phyloP scores from a whole-genome alignment of 2,113 vertebrate genomes.

The Panthera uncia region DNA sequence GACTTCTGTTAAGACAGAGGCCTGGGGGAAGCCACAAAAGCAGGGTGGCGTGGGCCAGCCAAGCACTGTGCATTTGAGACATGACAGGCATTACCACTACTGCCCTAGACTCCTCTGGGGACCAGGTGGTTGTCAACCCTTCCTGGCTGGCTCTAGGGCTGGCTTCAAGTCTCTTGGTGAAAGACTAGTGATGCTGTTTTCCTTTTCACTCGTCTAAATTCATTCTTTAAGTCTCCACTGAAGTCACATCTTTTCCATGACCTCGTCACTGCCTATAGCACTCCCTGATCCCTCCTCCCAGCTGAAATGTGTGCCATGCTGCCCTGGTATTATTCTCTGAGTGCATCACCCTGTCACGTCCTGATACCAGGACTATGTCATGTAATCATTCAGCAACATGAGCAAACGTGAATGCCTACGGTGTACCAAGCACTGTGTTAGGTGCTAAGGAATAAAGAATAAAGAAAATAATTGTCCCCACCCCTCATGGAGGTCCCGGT shows the following conservation, averaged over 20 bases:
- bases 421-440: constrained; percentile 23
- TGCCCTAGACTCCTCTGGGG: background rate
- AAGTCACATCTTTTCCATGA: background rate
- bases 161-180: background rate
- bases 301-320: background rate
- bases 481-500: background rate
- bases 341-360: background rate
- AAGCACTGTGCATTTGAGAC: background rate
- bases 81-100: background rate
- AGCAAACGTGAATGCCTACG: constrained; percentile 9
- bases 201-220: background rate
- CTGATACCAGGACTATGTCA: background rate
- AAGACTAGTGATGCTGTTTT: background rate
- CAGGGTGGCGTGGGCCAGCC: background rate
- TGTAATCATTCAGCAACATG: background rate
- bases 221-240: background rate
- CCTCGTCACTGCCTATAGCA: background rate
- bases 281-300: background rate
- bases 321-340: background rate
- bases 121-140: background rate
- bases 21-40: background rate
- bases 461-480: background rate
- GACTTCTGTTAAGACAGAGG: background rate
- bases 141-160: background rate
- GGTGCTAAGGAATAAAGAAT: background rate